Conservation (phyloP, 2,113 vertebrate genomes). For the Ardeotis arabs region DNA sequence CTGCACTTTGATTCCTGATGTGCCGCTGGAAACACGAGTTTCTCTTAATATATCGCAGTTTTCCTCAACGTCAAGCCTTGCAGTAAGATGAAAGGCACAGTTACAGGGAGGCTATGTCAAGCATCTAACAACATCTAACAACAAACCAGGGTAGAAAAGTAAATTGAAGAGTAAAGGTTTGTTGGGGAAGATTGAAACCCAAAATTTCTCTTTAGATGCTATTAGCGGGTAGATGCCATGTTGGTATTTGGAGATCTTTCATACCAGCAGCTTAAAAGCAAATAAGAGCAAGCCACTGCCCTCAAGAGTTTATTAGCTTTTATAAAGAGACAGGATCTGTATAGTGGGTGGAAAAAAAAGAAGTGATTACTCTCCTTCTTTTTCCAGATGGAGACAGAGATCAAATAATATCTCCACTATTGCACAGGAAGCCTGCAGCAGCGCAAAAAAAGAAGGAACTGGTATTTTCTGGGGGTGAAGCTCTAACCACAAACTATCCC, state of each 20-base stretch:
- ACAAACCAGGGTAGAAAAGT: neutral
- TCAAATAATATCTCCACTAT: neutral
- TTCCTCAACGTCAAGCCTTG: neutral
- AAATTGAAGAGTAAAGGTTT: neutral
- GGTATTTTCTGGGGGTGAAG: slow-evolving; percentile 27
- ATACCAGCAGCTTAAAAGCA: neutral
- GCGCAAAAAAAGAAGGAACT: neutral
- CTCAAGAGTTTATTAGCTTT: neutral
- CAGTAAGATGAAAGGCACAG: neutral
- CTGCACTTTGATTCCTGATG: neutral
- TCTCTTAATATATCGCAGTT: neutral
- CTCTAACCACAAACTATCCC: neutral
- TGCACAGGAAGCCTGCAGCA: neutral
- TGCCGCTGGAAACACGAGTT: neutral
- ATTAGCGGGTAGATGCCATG: neutral
- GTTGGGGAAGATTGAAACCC: neutral
- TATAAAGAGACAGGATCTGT: neutral
- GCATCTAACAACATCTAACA: neutral
- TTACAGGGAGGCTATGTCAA: neutral
- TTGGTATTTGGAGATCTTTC: neutral
- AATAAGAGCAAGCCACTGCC: neutral
- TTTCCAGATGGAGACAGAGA: neutral
- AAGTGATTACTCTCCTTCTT: neutral
- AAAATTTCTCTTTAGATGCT: neutral
- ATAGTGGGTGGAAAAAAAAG: neutral